Percentiles rank a stretch among this genome's conserved stretches.
phyloP scores from a whole-genome alignment of 2,888 invertebrate species.

The Fragum whitleyi region DNA sequence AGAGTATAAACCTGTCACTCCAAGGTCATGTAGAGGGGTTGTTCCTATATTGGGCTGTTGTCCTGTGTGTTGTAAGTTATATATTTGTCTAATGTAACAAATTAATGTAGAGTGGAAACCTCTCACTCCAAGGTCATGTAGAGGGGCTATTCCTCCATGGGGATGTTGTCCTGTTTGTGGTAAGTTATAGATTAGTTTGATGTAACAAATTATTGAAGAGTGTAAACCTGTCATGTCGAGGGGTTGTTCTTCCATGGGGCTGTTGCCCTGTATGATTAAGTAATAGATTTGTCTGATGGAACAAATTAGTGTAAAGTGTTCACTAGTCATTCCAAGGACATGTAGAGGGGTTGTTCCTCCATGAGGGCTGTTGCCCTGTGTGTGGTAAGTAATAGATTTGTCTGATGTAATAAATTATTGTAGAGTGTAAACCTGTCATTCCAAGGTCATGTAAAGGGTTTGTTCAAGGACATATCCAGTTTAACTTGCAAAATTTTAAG shows the following conservation, averaged over 20 bases:
- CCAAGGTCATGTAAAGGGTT: constrained; percentile 89
- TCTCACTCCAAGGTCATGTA: constrained; percentile 88
- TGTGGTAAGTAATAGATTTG: neutral
- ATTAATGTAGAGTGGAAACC: no score
- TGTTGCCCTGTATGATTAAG: no score
- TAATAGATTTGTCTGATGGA: no score
- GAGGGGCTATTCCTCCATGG: constrained; percentile 94
- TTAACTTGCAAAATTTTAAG: no score
- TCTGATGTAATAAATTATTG: constrained; percentile 85
- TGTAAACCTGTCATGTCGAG: constrained; percentile 90
- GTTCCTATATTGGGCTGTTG: constrained; percentile 97
- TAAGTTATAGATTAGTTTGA: constrained; percentile 28
- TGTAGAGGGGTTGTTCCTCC: constrained; percentile 94
- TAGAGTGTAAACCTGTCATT: constrained; percentile 89
- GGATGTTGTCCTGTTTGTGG: no score
- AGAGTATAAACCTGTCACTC: constrained; percentile 88
- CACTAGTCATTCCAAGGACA: no score
- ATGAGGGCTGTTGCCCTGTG: constrained; percentile 85
- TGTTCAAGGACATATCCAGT: no score
- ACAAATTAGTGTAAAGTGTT: no score
- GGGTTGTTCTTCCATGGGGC: constrained; percentile 94
- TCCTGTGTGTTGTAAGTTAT: constrained; percentile 92
- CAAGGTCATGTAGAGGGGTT: constrained; percentile 89
- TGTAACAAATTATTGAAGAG: constrained; percentile 87
- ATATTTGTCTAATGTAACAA: no score